These are phyloP conservation scores for Poecilia picta DNA, from an alignment of 2,797 vertebrate species.

Conservation along the genomic window DNA sequence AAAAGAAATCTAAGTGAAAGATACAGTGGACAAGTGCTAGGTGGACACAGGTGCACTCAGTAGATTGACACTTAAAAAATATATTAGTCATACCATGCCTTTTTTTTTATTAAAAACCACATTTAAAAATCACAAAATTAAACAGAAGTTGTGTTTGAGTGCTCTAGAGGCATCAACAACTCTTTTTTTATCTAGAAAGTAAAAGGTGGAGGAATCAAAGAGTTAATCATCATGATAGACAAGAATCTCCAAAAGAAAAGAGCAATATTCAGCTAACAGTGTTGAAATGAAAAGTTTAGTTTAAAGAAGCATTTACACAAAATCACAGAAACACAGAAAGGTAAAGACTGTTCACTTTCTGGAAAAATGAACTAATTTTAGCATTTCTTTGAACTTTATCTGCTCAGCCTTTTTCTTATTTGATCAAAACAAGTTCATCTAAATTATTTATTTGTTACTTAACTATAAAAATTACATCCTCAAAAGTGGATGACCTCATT, in stretches of 20 bases:
- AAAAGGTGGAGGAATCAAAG: slow-evolving; percentile 64
- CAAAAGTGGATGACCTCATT: slow-evolving; percentile 5
- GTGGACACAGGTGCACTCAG: neutral
- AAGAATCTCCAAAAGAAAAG: slow-evolving; percentile 30
- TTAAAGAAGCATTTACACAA: slow-evolving; percentile 66
- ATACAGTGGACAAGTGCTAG: neutral
- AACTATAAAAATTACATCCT: slow-evolving; percentile 16
- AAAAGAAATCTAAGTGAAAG: neutral
- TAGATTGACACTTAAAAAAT: neutral
- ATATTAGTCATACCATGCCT: neutral
- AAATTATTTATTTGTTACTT: neutral
- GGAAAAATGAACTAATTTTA: slow-evolving; percentile 38
- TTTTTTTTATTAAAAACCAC: neutral
- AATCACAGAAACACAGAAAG: slow-evolving; percentile 50
- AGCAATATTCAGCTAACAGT: slow-evolving; percentile 69
- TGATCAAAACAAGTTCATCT: slow-evolving; percentile 5
- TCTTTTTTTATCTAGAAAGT: slow-evolving; percentile 47
- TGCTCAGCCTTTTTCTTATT: neutral
- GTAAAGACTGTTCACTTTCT: slow-evolving; percentile 52
- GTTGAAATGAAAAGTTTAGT: slow-evolving; percentile 60
- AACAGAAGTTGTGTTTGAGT: slow-evolving; percentile 36
- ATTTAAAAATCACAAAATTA: neutral
- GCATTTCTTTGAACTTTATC: slow-evolving; percentile 22
- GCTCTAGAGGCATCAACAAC: slow-evolving; percentile 70
- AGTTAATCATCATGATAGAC: slow-evolving; percentile 64